A percentile compares a stretch with the other conserved stretches of the same genome.
phyloP scores from a whole-genome alignment of 2,797 vertebrate genomes.

The Danionella dracula region DNA sequence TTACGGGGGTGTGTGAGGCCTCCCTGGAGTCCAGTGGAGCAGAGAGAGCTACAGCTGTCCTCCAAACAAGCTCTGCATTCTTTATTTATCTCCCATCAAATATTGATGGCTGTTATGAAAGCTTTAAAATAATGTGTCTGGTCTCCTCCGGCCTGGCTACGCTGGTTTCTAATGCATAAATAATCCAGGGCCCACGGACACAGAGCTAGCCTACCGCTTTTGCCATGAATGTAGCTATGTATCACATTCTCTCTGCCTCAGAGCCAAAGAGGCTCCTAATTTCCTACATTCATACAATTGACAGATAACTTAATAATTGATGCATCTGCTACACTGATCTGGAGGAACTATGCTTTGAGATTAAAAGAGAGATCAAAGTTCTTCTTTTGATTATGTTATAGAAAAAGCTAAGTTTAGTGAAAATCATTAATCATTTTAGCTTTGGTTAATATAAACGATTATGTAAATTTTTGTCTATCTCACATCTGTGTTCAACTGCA shows the following conservation, averaged over 20 bases:
- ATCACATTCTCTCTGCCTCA: slow-evolving; percentile 99
- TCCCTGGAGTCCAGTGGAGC: slow-evolving; percentile 91
- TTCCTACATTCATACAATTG: slow-evolving; percentile 99
- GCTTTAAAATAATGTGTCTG: slow-evolving; percentile 99
- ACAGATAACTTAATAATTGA: slow-evolving; percentile 98
- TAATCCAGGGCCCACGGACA: slow-evolving; percentile 89
- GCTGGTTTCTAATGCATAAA: slow-evolving; percentile 99
- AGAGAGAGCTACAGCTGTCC: slow-evolving; percentile 96
- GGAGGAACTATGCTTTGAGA: no score
- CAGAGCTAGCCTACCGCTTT: slow-evolving; percentile 73
- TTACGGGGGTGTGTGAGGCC: slow-evolving; percentile 89
- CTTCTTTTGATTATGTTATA: no score
- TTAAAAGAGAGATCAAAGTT: no score
- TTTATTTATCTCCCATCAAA: slow-evolving; percentile 99
- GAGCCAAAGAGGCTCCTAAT: slow-evolving; percentile 98
- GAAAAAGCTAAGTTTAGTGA: no score
- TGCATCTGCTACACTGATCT: no score
- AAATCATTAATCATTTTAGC: no score
- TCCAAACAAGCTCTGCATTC: slow-evolving; percentile 97
- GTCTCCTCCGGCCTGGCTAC: slow-evolving; percentile 76
- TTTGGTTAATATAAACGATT: no score
- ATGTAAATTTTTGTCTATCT: no score
- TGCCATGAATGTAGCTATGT: slow-evolving; percentile 83
- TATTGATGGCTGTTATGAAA: slow-evolving; percentile 99
- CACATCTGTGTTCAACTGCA: no score